These are phyloP conservation scores for Lophius piscatorius DNA, from an alignment of 2,113 vertebrate genomes.

Conservation along the genomic window DNA sequence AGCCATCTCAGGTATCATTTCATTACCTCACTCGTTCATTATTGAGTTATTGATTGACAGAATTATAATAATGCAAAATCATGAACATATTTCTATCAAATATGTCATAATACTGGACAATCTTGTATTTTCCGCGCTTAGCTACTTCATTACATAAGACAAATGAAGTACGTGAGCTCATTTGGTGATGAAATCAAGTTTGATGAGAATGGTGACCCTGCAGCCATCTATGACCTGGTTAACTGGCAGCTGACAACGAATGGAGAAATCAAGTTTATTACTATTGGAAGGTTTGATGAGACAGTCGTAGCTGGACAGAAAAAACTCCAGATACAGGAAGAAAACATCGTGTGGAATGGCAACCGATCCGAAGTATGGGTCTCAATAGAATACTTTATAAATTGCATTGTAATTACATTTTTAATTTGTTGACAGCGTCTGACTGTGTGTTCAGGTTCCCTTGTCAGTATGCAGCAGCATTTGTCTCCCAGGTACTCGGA, in stretches of 20 bases:
- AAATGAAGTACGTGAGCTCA: slow-evolving; percentile 67
- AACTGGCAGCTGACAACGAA: slow-evolving; percentile 74
- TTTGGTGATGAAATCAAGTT: slow-evolving; percentile 80
- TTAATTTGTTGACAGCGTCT: not conserved
- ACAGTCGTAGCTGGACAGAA: slow-evolving; percentile 25
- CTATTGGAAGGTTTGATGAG: slow-evolving; percentile 79
- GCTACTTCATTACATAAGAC: slow-evolving; percentile 80
- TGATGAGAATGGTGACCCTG: slow-evolving; percentile 79
- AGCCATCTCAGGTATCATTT: slow-evolving; percentile 77
- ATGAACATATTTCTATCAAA: too few species aligned
- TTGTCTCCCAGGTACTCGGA: slow-evolving; percentile 79
- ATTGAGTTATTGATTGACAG: too few species aligned
- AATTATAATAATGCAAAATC: too few species aligned
- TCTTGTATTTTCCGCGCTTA: slow-evolving; percentile 28
- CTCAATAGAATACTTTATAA: not conserved
- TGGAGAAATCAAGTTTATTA: slow-evolving; percentile 71
- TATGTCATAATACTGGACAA: too few species aligned
- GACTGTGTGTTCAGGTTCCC: slow-evolving; percentile 65
- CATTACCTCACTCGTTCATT: not conserved
- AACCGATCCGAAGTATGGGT: slow-evolving; percentile 60
- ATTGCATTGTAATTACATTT: not conserved
- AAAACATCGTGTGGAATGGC: slow-evolving; percentile 58
- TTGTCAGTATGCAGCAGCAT: slow-evolving; percentile 77
- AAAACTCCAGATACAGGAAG: slow-evolving; percentile 74
- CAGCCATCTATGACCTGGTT: slow-evolving; percentile 81